Conservation (phyloP, 1,140 invertebrate species). For the Bicyclus anynana region DNA sequence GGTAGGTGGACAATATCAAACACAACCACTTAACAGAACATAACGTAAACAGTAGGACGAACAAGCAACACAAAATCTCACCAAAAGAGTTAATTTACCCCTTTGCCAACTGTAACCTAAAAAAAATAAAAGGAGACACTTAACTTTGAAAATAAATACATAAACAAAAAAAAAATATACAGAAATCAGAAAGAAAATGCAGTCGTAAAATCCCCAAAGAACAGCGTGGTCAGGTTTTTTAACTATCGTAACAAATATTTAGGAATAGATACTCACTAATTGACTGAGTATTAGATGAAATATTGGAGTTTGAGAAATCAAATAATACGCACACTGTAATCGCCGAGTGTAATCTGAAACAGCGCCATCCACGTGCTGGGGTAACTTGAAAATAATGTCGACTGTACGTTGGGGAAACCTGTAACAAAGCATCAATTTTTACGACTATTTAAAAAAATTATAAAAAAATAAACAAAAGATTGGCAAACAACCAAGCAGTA, state of each 20-base stretch:
- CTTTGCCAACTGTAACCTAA: background rate
- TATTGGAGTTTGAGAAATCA: too few species aligned
- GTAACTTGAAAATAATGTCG: conserved; percentile 90
- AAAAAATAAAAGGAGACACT: background rate
- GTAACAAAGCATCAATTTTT: conserved; percentile 23
- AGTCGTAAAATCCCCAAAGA: background rate
- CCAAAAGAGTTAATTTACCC: background rate
- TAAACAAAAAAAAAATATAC: background rate
- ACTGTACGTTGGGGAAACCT: conserved; percentile 89
- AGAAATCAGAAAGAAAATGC: too few species aligned
- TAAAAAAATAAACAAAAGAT: too few species aligned
- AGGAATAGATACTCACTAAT: too few species aligned
- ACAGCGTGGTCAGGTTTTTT: background rate
- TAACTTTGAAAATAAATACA: background rate
- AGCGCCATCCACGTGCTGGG: conserved; percentile 97
- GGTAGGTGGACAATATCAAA: background rate
- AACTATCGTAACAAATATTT: background rate
- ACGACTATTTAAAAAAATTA: too few species aligned
- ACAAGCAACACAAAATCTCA: background rate
- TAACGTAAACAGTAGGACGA: background rate
- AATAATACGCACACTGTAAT: conserved; percentile 91
- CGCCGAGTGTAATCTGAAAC: conserved; percentile 98
- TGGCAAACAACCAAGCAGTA: too few species aligned
- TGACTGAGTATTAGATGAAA: too few species aligned
- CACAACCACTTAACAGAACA: background rate